Percentiles rank a stretch among this genome's conserved stretches.
phyloP scores from a whole-genome alignment of 2,113 vertebrate genomes.

The Siniperca chuatsi region DNA sequence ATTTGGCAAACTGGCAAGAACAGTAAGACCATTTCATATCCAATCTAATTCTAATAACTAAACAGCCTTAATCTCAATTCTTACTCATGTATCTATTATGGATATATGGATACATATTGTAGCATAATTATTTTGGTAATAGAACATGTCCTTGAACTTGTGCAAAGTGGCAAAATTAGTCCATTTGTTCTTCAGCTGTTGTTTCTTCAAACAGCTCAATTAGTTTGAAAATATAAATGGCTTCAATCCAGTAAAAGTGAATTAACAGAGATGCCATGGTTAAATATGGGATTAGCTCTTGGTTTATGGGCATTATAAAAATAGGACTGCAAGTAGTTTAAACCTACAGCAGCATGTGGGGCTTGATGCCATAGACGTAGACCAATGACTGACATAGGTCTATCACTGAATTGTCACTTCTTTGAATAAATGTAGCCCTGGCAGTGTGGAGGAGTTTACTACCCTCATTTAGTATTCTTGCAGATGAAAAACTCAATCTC shows the following conservation, averaged over 20 bases:
- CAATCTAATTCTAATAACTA: background rate
- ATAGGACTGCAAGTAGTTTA: background rate
- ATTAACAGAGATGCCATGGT: background rate
- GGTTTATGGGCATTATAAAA: slow-evolving; percentile 19
- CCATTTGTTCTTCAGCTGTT: slow-evolving; percentile 5
- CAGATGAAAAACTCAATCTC: background rate
- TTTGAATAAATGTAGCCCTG: background rate
- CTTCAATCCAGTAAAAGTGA: slow-evolving; percentile 20
- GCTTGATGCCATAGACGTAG: background rate
- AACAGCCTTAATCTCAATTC: background rate
- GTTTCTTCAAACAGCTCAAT: slow-evolving; percentile 2
- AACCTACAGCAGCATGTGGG: background rate
- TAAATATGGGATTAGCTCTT: slow-evolving; percentile 3
- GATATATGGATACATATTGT: slow-evolving; percentile 7
- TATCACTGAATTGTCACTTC: background rate
- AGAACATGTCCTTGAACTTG: background rate
- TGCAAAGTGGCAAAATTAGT: background rate
- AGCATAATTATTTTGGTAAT: background rate
- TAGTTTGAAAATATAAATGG: slow-evolving; percentile 21
- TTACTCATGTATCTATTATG: slow-evolving; percentile 11
- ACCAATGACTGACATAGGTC: background rate
- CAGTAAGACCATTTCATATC: background rate
- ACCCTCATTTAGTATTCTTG: slow-evolving; percentile 4
- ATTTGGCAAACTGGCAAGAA: background rate
- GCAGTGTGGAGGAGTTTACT: slow-evolving; percentile 1